phyloP scores from a whole-genome alignment of 2,797 vertebrate genomes.

The Serranus cabrilla region DNA sequence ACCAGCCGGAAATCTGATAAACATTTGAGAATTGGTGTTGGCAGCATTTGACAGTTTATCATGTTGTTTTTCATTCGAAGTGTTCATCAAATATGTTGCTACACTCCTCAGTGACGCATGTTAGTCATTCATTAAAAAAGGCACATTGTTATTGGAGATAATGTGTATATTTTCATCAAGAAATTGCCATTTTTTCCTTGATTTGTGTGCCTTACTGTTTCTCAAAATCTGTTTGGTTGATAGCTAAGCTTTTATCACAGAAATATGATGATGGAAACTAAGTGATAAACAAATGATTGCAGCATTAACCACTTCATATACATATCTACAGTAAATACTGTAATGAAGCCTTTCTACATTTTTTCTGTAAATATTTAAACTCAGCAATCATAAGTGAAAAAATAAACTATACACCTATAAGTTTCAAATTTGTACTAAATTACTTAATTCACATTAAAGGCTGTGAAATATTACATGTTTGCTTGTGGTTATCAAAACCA shows the following conservation, averaged over 20 bases:
- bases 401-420: conserved; percentile 21
- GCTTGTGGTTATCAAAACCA: not conserved
- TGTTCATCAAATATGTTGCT: not conserved
- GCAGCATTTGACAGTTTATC: conserved; percentile 17
- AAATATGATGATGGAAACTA: not conserved
- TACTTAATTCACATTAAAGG: not conserved
- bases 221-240: conserved; percentile 17
- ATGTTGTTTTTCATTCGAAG: conserved; percentile 26
- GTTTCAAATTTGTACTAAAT: conserved; percentile 16
- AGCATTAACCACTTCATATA: not conserved
- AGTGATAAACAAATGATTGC: not conserved
- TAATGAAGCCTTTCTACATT: conserved; percentile 16
- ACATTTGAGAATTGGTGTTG: conserved; percentile 13
- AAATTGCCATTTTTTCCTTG: conserved; percentile 16
- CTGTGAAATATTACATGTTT: not conserved
- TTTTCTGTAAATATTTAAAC: conserved; percentile 26
- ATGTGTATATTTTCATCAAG: conserved; percentile 39
- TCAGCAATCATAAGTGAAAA: conserved; percentile 2
- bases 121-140: conserved; percentile 31
- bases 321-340: not conserved
- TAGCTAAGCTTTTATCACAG: not conserved
- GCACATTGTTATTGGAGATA: conserved; percentile 9
- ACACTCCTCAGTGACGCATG: conserved; percentile 24
- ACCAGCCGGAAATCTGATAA: conserved; percentile 3
- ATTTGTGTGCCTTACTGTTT: conserved; percentile 45